Conservation (phyloP, 2,113 vertebrate genomes). For the Tragelaphus scriptus region DNA sequence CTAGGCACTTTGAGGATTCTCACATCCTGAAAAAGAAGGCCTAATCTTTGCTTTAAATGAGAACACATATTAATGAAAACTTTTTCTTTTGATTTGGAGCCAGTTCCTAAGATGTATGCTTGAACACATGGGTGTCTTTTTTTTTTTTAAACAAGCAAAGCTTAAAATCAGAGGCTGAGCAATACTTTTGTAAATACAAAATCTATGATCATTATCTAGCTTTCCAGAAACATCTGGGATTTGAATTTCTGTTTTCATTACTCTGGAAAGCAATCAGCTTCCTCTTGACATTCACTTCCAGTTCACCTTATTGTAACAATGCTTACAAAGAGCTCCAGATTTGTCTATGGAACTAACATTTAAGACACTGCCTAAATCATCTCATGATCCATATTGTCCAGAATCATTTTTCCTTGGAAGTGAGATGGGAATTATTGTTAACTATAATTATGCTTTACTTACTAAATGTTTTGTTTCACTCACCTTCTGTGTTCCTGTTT, state of each 20-base stretch:
- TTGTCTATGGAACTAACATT: background rate
- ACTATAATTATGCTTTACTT: background rate
- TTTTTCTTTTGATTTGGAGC: constrained; percentile 15
- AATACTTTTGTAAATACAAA: constrained; percentile 11
- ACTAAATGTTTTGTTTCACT: background rate
- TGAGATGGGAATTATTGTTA: background rate
- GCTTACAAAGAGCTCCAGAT: constrained; percentile 20
- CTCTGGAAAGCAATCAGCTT: constrained; percentile 46
- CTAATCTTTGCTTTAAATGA: constrained; percentile 2
- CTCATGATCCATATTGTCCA: background rate
- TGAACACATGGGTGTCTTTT: background rate
- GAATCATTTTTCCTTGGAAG: constrained; percentile 19
- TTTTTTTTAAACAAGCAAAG: constrained; percentile 44
- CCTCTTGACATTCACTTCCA: constrained; percentile 40
- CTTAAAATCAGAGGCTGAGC: constrained; percentile 59
- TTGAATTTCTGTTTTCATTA: constrained; percentile 34
- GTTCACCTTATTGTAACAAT: constrained; percentile 48
- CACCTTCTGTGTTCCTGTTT: background rate
- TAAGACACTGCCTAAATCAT: background rate
- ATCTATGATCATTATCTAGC: constrained; percentile 18
- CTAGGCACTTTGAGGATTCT: background rate
- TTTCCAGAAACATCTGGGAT: constrained; percentile 69
- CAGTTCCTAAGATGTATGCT: constrained; percentile 7
- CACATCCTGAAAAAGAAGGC: background rate
- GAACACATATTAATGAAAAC: background rate